Percentiles rank a stretch among this genome's conserved stretches.
Conservation (phyloP, 2,888 invertebrate genomes). For the Endotricha flammealis region DNA sequence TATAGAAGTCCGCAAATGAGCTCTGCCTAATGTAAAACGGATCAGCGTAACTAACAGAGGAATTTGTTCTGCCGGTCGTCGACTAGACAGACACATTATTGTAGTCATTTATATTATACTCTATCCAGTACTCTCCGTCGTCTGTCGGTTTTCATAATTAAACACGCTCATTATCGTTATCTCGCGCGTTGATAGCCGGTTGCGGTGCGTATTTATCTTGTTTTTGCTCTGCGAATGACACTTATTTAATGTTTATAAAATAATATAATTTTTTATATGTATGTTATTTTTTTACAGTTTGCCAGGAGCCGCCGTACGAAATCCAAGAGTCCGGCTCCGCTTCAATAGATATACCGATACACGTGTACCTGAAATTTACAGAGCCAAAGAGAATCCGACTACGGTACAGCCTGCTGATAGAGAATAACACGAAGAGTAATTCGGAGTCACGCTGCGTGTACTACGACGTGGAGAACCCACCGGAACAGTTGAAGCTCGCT, state of each 20-base stretch:
- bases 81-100: too few relatives aligned
- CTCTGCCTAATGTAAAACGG: too few relatives aligned
- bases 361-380: slow-evolving; percentile 68
- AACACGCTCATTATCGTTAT: slow-evolving; percentile 49
- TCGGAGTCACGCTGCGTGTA: slow-evolving; percentile 60
- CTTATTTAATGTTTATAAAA: slow-evolving; percentile 16
- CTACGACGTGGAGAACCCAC: slow-evolving; percentile 65
- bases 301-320: slow-evolving; percentile 74
- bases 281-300: slow-evolving; percentile 46
- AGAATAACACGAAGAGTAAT: slow-evolving; percentile 54
- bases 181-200: slow-evolving; percentile 44
- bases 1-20: too few relatives aligned
- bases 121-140: slow-evolving; percentile 1
- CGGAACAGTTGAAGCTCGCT: slow-evolving; percentile 52
- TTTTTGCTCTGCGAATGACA: slow-evolving; percentile 19
- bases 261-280: slow-evolving; percentile 22
- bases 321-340: slow-evolving; percentile 71
- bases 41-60: too few relatives aligned
- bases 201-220: slow-evolving; percentile 33
- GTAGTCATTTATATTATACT: too few relatives aligned
- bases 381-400: slow-evolving; percentile 66
- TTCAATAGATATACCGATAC: slow-evolving; percentile 67
- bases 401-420: slow-evolving; percentile 61
- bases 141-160: slow-evolving; percentile 27
- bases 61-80: too few relatives aligned